Evolutionary conservation across 2,888 invertebrate genomes (phyloP).

Genomic region (Escarpia spicata): DNA sequence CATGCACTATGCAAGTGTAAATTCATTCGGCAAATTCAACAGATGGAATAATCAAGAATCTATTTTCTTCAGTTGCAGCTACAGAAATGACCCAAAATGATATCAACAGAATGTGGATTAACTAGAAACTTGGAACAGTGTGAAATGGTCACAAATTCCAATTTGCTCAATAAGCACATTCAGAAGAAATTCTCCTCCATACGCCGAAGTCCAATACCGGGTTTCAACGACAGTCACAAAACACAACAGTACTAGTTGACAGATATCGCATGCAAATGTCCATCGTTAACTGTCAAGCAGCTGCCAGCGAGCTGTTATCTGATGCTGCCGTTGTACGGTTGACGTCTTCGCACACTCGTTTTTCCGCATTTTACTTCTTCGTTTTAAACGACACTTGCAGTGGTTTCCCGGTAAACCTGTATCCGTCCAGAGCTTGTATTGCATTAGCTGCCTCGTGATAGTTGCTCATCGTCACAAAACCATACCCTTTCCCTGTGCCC

Average conservation of each 20-base stretch:
- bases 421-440: conserved; percentile 63
- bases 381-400: conserved; percentile 63
- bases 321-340: neutral
- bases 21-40: neutral
- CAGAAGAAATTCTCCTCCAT: neutral
- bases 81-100: neutral
- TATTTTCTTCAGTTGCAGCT: neutral
- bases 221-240: neutral
- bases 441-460: conserved; percentile 63
- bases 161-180: neutral
- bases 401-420: conserved; percentile 56
- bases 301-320: neutral
- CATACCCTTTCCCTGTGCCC: conserved; percentile 63
- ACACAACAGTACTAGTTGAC: neutral
- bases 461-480: conserved; percentile 66
- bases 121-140: neutral
- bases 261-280: conserved; percentile 4
- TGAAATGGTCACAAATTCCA: neutral
- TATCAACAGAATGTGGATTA: neutral
- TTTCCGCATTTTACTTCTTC: neutral
- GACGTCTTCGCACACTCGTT: neutral
- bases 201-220: neutral
- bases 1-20: neutral
- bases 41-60: neutral
- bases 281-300: neutral